Percentiles rank a stretch among this genome's conserved stretches.
Conservation (phyloP, 37 sponge, comb jelly and placozoan genomes). For the Halichondria panicea region DNA sequence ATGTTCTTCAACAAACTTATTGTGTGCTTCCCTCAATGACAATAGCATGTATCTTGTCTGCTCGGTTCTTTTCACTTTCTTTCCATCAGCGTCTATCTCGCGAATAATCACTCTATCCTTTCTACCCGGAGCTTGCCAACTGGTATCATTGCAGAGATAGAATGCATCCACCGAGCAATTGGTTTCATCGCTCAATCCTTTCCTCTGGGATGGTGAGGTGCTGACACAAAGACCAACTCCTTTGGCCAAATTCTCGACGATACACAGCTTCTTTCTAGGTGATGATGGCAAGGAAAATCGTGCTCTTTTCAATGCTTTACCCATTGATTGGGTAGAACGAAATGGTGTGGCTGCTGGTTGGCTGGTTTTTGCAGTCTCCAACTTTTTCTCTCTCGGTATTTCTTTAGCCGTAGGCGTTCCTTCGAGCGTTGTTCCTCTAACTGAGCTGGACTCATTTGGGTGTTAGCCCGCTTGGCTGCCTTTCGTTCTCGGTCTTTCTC, state of each 20-base stretch:
- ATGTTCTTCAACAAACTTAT: slow-evolving; percentile 7
- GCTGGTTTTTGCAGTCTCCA: background rate
- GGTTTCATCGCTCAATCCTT: slow-evolving; percentile 5
- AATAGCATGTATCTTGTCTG: slow-evolving; percentile 36
- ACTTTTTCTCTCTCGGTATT: background rate
- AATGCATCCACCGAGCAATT: slow-evolving; percentile 1
- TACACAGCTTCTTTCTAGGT: background rate
- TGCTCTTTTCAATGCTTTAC: slow-evolving; percentile 7
- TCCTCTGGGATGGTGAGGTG: background rate
- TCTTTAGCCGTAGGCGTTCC: background rate
- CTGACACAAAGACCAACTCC: too few relatives aligned
- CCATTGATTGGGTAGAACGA: background rate
- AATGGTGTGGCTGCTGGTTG: slow-evolving; percentile 21
- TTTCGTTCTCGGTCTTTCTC: slow-evolving; percentile 35
- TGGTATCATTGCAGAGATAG: slow-evolving; percentile 20
- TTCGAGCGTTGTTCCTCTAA: slow-evolving; percentile 19
- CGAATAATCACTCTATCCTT: slow-evolving; percentile 38
- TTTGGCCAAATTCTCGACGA: background rate
- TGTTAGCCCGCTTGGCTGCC: background rate
- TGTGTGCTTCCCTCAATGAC: slow-evolving; percentile 35
- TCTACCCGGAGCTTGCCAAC: slow-evolving; percentile 40
- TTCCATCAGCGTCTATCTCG: slow-evolving; percentile 10
- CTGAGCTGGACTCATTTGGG: slow-evolving; percentile 3
- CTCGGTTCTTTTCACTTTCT: slow-evolving; percentile 28
- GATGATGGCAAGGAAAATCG: slow-evolving; percentile 1